A percentile compares a stretch with the other conserved stretches of the same genome.
Evolutionary conservation across 2,888 invertebrate species (phyloP).

Genomic region (Eilema caniola): DNA sequence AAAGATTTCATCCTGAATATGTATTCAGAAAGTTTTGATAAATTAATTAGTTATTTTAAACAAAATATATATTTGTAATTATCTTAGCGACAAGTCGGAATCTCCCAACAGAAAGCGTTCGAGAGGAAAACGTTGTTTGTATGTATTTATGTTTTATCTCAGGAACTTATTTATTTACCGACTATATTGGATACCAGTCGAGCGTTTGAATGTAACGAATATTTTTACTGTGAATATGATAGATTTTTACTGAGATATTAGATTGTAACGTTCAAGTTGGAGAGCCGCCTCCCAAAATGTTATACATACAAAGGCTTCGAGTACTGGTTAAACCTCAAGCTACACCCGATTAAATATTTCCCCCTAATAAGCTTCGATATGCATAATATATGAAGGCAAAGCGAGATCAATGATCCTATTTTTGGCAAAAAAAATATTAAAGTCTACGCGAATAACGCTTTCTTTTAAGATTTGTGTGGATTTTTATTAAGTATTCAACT

Average conservation of each 20-base stretch:
- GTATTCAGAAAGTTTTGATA: no score
- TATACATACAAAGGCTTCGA: neutral
- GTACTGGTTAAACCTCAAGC: neutral
- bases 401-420: neutral
- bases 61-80: no score
- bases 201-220: neutral
- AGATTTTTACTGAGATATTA: no score
- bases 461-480: constrained; percentile 35
- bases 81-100: no score
- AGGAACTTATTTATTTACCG: no score
- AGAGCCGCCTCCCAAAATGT: neutral
- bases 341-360: neutral
- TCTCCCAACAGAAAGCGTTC: no score
- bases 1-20: no score
- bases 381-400: neutral
- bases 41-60: no score
- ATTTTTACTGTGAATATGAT: neutral
- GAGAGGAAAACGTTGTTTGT: no score
- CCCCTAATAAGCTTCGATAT: neutral
- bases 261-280: neutral
- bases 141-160: no score
- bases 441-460: constrained; percentile 23
- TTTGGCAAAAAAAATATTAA: constrained; percentile 30
- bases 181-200: neutral
- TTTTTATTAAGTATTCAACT: constrained; percentile 46